Evolutionary conservation across 1,140 invertebrate species (phyloP), one percentile per base, ranked within the genome.

Genomic region (Probaryconus sp.): DNA sequence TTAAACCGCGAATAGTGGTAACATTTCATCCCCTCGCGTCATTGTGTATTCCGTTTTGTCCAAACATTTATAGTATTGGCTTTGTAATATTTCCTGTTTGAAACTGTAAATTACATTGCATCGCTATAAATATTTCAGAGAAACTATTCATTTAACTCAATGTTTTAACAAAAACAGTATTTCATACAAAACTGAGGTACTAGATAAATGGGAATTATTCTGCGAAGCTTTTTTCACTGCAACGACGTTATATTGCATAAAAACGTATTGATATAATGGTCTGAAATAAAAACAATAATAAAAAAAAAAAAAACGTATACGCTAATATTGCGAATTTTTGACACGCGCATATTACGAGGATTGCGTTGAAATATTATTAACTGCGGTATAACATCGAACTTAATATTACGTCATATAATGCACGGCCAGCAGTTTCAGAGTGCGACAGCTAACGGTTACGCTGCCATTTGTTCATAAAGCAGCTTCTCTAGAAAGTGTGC

Each of bases 401-500:
- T 47, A 30, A 47, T 47, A 47, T 47, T 31, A 47, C 43, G 43
- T 31, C 18, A 31, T 47, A 26, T 26, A 14, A 35, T 50, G 30
- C 11, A 11, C 14, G 21, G 11, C 38, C 38, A 53, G 33, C 21
- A 37, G 48, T 26, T 38, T 38, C 13, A 38, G n/a, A n/a, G 21
- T 53, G 33, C 18, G 18, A 53, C 28, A 35, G 48, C 26, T 53
- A 53, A 55, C 50, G 26, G 50, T 40, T 38, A 20, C 50, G 9
- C 16, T 42, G 26, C 10, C 30, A 53, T 53, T 64, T 53, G 60
- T 45, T 30, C 24, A 21, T 38, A 18, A 26, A 47, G 50, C 48
- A 45, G 48, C 48, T 65, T 38, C 50, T 65, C 40, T 65, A 47
- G 48, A 55, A 55, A 65, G 61, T 65, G 40, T 21, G 18, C 38